Percentiles rank a stretch among this genome's conserved stretches.
Evolutionary conservation across 2,113 vertebrate genomes (phyloP).

Genomic region (Sclerurus mexicanus): DNA sequence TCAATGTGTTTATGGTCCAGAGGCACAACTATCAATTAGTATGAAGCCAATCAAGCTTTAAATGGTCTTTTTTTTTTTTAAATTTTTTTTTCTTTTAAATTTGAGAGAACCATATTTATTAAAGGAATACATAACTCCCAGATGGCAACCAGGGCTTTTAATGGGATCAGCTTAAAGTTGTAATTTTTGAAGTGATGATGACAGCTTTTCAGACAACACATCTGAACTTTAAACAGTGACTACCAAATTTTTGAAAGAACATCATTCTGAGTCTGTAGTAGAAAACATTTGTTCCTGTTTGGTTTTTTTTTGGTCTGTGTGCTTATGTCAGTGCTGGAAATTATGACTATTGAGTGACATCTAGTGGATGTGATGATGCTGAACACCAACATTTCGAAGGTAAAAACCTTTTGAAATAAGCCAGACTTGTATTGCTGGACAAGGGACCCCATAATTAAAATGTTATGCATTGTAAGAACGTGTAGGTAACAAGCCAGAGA

Average conservation of each 20-base stretch:
- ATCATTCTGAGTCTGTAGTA: neutral
- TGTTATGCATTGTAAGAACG: neutral
- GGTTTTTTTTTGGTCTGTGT: too few species aligned
- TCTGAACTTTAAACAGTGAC: neutral
- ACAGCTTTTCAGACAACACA: neutral
- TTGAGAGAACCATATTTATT: neutral
- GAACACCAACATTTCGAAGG: neutral
- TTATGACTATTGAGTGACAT: constrained; percentile 67
- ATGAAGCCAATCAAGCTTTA: neutral
- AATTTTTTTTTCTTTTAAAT: neutral
- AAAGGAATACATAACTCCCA: neutral
- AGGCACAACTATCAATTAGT: neutral
- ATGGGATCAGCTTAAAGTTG: neutral
- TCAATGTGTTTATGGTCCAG: neutral
- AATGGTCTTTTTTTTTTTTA: neutral
- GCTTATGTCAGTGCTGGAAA: neutral
- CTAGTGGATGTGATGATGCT: constrained; percentile 56
- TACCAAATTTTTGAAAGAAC: neutral
- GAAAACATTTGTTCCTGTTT: neutral
- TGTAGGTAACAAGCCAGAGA: neutral
- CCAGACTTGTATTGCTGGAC: neutral
- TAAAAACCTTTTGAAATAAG: neutral
- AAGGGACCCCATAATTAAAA: neutral
- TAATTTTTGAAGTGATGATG: neutral
- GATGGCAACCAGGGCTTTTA: neutral